Evolutionary conservation across 2,888 invertebrate genomes (phyloP).

Genomic region (Lasioglossum figueresi): DNA sequence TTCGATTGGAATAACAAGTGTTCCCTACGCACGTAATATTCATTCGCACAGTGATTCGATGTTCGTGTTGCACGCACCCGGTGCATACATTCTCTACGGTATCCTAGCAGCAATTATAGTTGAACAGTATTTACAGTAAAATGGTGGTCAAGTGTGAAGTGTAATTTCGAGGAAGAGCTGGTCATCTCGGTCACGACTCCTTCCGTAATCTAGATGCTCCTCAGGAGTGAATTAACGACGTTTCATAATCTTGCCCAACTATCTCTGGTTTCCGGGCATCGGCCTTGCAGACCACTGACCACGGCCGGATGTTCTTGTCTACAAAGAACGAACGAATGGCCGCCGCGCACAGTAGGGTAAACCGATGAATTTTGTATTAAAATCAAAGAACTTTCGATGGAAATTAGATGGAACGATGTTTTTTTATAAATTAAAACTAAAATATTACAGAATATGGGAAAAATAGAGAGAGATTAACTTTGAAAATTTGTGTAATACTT

Average conservation of each 20-base stretch:
- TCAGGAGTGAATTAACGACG: conserved; percentile 71
- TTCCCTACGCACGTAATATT: neutral
- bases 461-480: no score
- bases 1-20: neutral
- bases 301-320: conserved; percentile 70
- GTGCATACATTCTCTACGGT: neutral
- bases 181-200: conserved; percentile 57
- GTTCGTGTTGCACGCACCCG: neutral
- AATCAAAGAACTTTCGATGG: no score
- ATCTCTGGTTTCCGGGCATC: conserved; percentile 78
- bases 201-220: conserved; percentile 67
- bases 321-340: conserved; percentile 63
- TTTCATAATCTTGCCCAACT: conserved; percentile 73
- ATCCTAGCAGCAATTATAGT: conserved; percentile 29
- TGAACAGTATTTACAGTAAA: conserved; percentile 3
- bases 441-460: no score
- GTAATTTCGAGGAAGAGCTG: conserved; percentile 46
- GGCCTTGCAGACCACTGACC: conserved; percentile 75
- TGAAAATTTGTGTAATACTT: no score
- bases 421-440: no score
- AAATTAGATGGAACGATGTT: no score
- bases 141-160: conserved; percentile 18
- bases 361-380: no score
- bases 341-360: neutral
- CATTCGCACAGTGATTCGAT: neutral